Evolutionary conservation across 2,888 invertebrate genomes (phyloP), one percentile per base, ranked within the genome.

Genomic region (Sinhomidia bicolor): DNA sequence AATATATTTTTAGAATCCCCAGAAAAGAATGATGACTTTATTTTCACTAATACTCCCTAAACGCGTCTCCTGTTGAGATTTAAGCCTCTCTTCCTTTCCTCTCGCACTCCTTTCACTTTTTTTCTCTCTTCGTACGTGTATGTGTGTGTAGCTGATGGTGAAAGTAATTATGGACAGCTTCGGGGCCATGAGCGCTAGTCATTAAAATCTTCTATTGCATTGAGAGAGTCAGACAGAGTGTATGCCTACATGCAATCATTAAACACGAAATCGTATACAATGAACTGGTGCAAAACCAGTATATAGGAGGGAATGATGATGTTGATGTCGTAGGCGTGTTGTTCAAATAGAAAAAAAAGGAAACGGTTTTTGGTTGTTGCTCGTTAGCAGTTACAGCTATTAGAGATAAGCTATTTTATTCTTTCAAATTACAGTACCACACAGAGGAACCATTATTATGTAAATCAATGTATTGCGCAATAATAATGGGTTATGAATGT

Each of bases 161-260:
- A 85, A 85, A 85, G 85, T 57, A 85, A 85, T 85, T 85, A 57
- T 51, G 10, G 32, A 9, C 29, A 54, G 9, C 51, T 51, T 29
- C 17, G 29, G 51, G 12, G 5, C 62, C 17, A 14, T n/a, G 68
- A 76, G 51, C 51, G 14, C 47, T 26, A 47, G 74, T 47, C 74
- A 74, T 74, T 74, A 74, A 74, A 74, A 76, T 76, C 29, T 29
- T 51, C 2, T 12, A 76, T 29, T 65, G 32, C 65, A 6, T 3
- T 5, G n/a, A n/a, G n/a, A n/a, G 47, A 6, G 47, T 47, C 14
- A n/a, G n/a, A n/a, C n/a, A 12, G 14, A 54, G 54, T 54, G 5
- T 14, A 54, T n/a, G 5, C 17, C 54, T 17, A 36, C 36, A 36
- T 7, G 36, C 36, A 7, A 36, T 7, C 36, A 36, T 36, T 36